Evolutionary conservation across 2,888 invertebrate species (phyloP), one percentile per base, ranked within the genome.

Genomic region (Tenthredo notha): DNA sequence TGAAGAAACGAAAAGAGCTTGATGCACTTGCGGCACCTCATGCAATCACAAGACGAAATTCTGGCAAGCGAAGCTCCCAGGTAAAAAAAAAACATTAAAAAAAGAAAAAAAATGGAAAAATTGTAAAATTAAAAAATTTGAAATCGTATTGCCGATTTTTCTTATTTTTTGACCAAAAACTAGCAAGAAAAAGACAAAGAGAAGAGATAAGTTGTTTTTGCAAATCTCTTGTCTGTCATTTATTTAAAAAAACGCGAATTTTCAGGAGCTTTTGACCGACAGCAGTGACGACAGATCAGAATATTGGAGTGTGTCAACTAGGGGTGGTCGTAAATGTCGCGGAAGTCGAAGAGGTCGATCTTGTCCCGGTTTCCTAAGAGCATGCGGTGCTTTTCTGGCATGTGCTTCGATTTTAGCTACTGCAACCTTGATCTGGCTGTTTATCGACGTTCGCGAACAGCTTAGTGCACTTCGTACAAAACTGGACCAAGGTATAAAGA

Each of bases 1-100:
- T 97, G 96, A 95, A 96, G 91, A 97, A 97, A 92, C 95, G 97
- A 88, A 95, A 96, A 91, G 97, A 97, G 93, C 94, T 97, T 89
- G 97, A 97, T 92, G 97, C 97, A 70, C 93, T 97, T 84, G 96
- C 96, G 80, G 94, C 94, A 74, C 92, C 94, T 88, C 94, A 94
- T 86, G 93, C 94, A 50, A 92, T 94, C 21, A 93, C 93, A 58
- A 92, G 94, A 83, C 91, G 92, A 43, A 91, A 90, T 86, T 92
- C 91, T 70, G 93, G 92, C 25, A 92, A 92, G 87, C 91, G 92
- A 84, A 92, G 92, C 84, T 92, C 92, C 12, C 92, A 92, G 91
- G 92, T 92, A 90, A 12, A 21, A 3, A 25, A 50, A 84, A 12
- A n/a, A n/a, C n/a, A n/a, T n/a, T n/a, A n/a, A n/a, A n/a, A n/a